Percentiles rank a stretch among this genome's conserved stretches.
Conservation (phyloP, 1,140 invertebrate species). For the Drosophila punjabiensis region DNA sequence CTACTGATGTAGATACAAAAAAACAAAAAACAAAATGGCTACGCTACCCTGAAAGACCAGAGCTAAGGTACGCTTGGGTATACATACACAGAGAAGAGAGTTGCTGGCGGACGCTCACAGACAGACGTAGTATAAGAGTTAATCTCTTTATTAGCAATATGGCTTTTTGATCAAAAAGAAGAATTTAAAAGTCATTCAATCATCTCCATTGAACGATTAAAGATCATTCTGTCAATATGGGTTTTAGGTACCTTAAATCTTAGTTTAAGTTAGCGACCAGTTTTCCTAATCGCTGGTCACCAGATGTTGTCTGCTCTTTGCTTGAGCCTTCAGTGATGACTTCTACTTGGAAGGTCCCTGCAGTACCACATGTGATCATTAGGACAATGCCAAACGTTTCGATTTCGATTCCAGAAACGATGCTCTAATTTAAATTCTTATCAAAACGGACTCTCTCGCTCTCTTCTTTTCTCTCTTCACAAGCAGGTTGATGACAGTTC, state of each 20-base stretch:
- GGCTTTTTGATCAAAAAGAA: not conserved
- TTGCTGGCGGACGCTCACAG: not conserved
- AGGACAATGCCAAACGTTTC: no score
- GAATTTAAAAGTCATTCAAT: not conserved
- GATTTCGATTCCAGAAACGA: no score
- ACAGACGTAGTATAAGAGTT: not conserved
- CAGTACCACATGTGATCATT: no score
- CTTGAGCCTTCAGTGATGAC: no score
- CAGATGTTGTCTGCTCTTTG: no score
- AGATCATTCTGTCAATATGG: not conserved
- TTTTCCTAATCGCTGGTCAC: not conserved
- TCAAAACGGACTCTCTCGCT: no score
- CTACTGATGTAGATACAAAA: slow-evolving; percentile 7
- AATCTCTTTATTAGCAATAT: not conserved
- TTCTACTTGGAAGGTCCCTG: no score
- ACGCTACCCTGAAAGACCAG: not conserved
- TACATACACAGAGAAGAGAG: slow-evolving; percentile 15
- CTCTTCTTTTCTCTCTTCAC: no score
- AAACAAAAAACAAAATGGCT: not conserved
- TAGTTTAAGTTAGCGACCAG: not conserved
- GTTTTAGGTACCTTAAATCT: not conserved
- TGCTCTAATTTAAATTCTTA: no score
- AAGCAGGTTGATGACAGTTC: no score
- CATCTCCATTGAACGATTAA: not conserved
- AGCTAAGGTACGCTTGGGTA: not conserved